phyloP scores from a whole-genome alignment of 2,113 vertebrate genomes.

The Corvus cornix region DNA sequence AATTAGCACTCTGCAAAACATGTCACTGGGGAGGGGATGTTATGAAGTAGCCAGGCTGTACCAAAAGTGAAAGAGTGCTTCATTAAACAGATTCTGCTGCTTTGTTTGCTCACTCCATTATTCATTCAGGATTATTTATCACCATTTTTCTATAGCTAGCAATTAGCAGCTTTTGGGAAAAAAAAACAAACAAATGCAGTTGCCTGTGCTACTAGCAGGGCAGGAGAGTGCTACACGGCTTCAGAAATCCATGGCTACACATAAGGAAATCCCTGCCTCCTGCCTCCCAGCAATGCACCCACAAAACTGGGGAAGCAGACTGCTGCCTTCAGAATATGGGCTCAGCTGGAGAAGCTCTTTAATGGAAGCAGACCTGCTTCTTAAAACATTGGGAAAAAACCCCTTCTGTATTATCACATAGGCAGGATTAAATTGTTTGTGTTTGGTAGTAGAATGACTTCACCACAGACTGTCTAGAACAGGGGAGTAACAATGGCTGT shows the following conservation, averaged over 20 bases:
- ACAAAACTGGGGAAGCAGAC: background rate
- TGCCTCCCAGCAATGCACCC: background rate
- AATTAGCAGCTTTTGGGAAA: slow-evolving; percentile 21
- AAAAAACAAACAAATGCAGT: background rate
- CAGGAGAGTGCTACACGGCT: background rate
- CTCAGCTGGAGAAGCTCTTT: background rate
- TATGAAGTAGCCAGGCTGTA: slow-evolving; percentile 33
- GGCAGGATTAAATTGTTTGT: background rate
- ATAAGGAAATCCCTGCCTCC: background rate
- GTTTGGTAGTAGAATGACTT: background rate
- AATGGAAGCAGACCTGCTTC: background rate
- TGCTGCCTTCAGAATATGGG: background rate
- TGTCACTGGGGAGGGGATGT: slow-evolving; percentile 21
- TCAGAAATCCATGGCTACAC: background rate
- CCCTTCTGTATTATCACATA: background rate
- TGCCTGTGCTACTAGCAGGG: background rate
- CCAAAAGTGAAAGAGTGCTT: slow-evolving; percentile 24
- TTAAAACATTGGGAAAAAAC: background rate
- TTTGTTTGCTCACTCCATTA: slow-evolving; percentile 47
- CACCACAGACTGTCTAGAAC: background rate
- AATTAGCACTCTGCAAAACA: slow-evolving; percentile 24
- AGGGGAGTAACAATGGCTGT: background rate
- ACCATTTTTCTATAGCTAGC: slow-evolving; percentile 14
- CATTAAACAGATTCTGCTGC: slow-evolving; percentile 29
- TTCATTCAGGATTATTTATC: slow-evolving; percentile 42